These are phyloP conservation scores for Arrhamphus sclerolepis DNA, from an alignment of 2,797 vertebrate species.

Conservation along the genomic window DNA sequence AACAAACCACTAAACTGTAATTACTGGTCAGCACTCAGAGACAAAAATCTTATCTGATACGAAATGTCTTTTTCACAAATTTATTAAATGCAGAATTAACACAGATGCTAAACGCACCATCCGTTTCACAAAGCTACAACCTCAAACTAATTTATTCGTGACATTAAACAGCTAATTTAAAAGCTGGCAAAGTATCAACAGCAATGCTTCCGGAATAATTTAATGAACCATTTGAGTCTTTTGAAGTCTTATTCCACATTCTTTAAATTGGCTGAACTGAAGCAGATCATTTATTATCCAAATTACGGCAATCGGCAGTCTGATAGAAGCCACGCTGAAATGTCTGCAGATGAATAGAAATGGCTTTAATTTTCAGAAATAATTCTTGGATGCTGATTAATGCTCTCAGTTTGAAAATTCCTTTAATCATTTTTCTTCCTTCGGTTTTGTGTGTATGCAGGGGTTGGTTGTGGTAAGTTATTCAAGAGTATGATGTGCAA, in stretches of 20 bases:
- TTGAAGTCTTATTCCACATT: not conserved
- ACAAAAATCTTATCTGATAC: too few relatives aligned
- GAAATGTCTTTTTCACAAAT: not conserved
- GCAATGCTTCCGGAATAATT: not conserved
- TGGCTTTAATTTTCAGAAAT: too few relatives aligned
- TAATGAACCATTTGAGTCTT: not conserved
- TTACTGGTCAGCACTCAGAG: too few relatives aligned
- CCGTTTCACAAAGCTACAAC: not conserved
- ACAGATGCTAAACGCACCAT: not conserved
- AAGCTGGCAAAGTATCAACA: not conserved
- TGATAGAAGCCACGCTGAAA: not conserved
- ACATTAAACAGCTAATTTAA: not conserved
- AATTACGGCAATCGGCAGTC: too few relatives aligned
- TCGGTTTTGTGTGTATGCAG: not conserved
- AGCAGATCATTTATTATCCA: not conserved
- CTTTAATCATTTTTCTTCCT: not conserved
- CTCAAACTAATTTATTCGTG: not conserved
- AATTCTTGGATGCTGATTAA: not conserved
- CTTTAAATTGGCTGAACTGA: not conserved
- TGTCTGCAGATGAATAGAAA: too few relatives aligned
- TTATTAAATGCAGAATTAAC: not conserved
- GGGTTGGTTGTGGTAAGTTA: not conserved
- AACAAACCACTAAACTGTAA: too few relatives aligned
- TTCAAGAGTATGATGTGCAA: not conserved
- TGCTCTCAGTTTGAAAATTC: not conserved